Percentiles rank a stretch among this genome's conserved stretches.
phyloP scores from a whole-genome alignment of 2,888 invertebrate species.

The Scotopteryx bipunctaria region DNA sequence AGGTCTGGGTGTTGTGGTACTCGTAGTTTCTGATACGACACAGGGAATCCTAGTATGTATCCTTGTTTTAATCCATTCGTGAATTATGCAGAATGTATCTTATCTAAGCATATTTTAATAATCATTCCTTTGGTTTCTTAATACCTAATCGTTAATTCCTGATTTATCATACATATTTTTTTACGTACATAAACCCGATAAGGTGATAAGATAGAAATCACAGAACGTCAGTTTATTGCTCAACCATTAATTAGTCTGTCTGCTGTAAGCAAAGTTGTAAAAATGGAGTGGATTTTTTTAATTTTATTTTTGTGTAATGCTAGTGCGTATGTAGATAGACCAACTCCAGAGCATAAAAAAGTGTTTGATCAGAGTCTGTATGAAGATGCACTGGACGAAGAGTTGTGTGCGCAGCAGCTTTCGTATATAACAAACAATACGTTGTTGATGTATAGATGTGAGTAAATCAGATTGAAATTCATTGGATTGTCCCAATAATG shows the following conservation, averaged over 20 bases:
- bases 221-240: slow-evolving; percentile 19
- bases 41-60: no score
- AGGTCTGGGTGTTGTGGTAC: no score
- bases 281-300: slow-evolving; percentile 21
- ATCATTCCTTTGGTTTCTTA: no score
- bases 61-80: no score
- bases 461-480: slow-evolving; percentile 50
- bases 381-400: slow-evolving; percentile 56
- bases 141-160: not conserved
- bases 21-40: no score
- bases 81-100: no score
- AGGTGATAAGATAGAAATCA: slow-evolving; percentile 35
- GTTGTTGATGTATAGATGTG: slow-evolving; percentile 51
- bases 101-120: no score
- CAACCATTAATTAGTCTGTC: not conserved
- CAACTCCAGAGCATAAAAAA: slow-evolving; percentile 41
- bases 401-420: slow-evolving; percentile 60
- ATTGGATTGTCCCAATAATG: no score
- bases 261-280: not conserved
- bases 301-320: slow-evolving; percentile 24
- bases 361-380: slow-evolving; percentile 58
- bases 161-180: slow-evolving; percentile 6
- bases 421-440: slow-evolving; percentile 45
- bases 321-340: slow-evolving; percentile 37
- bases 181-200: not conserved